Evolutionary conservation across 2,888 invertebrate genomes (phyloP).

Genomic region (Anthophora plumipes): DNA sequence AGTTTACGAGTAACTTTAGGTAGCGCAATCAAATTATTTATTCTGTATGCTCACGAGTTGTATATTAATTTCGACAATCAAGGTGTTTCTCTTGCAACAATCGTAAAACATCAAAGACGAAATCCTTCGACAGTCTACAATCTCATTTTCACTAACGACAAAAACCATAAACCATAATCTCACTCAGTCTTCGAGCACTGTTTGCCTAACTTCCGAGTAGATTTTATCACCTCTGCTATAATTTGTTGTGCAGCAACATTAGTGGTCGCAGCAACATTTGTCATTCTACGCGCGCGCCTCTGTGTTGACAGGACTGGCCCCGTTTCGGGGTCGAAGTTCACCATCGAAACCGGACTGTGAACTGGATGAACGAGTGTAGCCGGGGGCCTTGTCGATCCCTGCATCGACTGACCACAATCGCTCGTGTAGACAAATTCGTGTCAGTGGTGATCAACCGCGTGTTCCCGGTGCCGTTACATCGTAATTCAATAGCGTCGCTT

Average conservation of each 20-base stretch:
- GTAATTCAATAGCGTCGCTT: constrained; percentile 9
- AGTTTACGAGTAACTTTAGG: too few species aligned
- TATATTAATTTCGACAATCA: too few species aligned
- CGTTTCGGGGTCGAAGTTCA: constrained; percentile 81
- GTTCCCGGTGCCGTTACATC: constrained; percentile 1
- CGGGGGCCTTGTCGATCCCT: constrained; percentile 56
- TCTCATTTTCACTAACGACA: too few species aligned
- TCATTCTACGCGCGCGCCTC: constrained; percentile 81
- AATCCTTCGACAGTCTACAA: neutral
- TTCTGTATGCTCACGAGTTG: too few species aligned
- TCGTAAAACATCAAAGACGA: too few species aligned
- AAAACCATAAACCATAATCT: too few species aligned
- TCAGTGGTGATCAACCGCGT: constrained; percentile 80
- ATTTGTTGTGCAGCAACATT: constrained; percentile 84
- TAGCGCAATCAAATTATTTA: too few species aligned
- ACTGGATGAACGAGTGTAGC: constrained; percentile 77
- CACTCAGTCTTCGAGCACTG: constrained; percentile 56
- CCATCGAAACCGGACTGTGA: constrained; percentile 77
- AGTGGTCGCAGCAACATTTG: constrained; percentile 80
- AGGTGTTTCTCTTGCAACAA: neutral
- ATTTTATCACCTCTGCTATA: constrained; percentile 80
- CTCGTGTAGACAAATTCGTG: constrained; percentile 83
- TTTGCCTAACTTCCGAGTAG: constrained; percentile 71
- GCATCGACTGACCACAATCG: constrained; percentile 81
- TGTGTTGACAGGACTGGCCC: constrained; percentile 83